These are phyloP conservation scores for Lasiurus cinereus DNA, from an alignment of 2,113 vertebrate species.

Conservation along the genomic window DNA sequence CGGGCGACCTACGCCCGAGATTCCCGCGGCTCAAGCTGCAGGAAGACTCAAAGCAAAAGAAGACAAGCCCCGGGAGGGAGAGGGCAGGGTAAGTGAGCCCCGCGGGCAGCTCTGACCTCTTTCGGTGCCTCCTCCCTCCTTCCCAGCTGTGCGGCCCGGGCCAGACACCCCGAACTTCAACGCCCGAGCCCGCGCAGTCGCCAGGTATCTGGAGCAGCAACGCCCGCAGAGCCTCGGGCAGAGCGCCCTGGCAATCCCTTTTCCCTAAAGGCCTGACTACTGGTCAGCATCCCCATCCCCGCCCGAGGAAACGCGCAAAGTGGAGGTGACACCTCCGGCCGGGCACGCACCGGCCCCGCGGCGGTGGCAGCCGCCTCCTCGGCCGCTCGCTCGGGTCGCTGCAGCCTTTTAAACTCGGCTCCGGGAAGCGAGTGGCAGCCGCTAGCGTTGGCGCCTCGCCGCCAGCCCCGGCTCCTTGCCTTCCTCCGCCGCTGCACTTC, in stretches of 20 bases:
- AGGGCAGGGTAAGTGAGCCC: conserved; percentile 16
- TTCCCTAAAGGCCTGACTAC: conserved; percentile 63
- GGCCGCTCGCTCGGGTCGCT: conserved; percentile 14
- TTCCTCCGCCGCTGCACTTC: conserved; percentile 61
- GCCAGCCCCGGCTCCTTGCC: conserved; percentile 62
- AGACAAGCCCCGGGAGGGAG: conserved; percentile 55
- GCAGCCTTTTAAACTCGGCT: conserved; percentile 70
- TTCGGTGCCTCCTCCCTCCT: background rate
- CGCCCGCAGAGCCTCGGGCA: background rate
- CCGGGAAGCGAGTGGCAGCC: conserved; percentile 60
- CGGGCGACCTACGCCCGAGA: conserved; percentile 15
- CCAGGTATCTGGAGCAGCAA: conserved; percentile 14
- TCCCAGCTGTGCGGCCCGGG: background rate
- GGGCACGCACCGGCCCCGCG: conserved; percentile 21
- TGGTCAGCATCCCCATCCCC: background rate
- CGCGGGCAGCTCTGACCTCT: conserved; percentile 49
- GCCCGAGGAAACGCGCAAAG: conserved; percentile 40
- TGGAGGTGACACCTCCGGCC: conserved; percentile 67
- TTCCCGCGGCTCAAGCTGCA: background rate
- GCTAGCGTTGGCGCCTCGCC: conserved; percentile 52
- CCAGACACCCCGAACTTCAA: conserved; percentile 68
- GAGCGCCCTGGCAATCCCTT: background rate
- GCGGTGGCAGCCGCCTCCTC: background rate
- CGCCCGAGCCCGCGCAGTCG: background rate
- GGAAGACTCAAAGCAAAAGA: conserved; percentile 64